These are phyloP conservation scores for Habroteleia sp. DNA, from an alignment of 2,888 invertebrate genomes.

Conservation along the genomic window DNA sequence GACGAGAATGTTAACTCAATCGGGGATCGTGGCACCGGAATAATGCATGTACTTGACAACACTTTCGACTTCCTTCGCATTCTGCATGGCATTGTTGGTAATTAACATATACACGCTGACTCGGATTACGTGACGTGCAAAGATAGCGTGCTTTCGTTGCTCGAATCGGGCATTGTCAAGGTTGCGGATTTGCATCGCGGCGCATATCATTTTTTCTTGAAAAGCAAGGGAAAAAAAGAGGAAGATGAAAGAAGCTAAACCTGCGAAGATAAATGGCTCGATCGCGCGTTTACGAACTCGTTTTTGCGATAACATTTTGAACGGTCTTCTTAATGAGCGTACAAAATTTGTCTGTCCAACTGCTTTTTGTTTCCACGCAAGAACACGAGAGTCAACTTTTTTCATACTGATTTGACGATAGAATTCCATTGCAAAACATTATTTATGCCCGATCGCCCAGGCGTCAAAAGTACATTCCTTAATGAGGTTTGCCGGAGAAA, in stretches of 20 bases:
- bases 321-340: conserved; percentile 30
- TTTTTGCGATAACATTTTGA: conserved; percentile 27
- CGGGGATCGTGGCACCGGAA: conserved; percentile 43
- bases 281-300: conserved; percentile 4
- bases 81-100: conserved; percentile 38
- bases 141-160: conserved; percentile 24
- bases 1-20: conserved; percentile 46
- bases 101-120: conserved; percentile 58
- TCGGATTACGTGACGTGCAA: conserved; percentile 54
- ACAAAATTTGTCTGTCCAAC: conserved; percentile 28
- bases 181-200: conserved; percentile 42
- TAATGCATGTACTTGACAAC: conserved; percentile 57
- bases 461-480: conserved; percentile 24
- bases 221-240: background rate
- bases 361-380: conserved; percentile 1
- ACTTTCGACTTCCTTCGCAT: conserved; percentile 58
- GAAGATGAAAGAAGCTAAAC: no score
- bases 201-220: conserved; percentile 3
- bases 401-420: conserved; percentile 6
- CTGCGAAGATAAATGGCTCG: conserved; percentile 28
- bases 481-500: conserved; percentile 3
- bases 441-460: conserved; percentile 21
- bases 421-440: conserved; percentile 15
- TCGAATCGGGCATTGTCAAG: conserved; percentile 49
- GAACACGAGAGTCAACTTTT: conserved; percentile 11